phyloP scores from a whole-genome alignment of 1,140 invertebrate genomes.

The Brachionus angularis region DNA sequence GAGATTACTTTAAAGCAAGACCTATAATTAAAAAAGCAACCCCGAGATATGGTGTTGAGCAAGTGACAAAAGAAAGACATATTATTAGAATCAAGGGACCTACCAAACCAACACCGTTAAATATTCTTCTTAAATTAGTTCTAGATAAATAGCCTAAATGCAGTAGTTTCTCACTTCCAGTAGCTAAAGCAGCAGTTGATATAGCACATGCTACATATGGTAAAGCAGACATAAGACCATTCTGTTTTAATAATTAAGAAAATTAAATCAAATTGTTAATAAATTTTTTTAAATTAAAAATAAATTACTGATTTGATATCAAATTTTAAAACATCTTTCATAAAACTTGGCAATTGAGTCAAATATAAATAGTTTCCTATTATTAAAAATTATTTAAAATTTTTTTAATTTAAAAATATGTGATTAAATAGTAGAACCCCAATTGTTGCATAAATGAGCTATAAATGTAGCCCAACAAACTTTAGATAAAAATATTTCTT shows the following conservation, averaged over 20 bases:
- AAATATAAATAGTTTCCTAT: constrained; percentile 74
- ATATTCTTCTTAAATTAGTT: not conserved
- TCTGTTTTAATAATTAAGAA: not conserved
- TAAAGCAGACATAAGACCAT: not conserved
- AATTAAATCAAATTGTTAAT: not conserved
- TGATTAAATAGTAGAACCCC: constrained; percentile 62
- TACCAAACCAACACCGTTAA: not conserved
- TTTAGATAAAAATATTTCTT: constrained; percentile 68
- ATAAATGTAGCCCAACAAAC: constrained; percentile 87
- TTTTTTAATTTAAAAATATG: constrained; percentile 40
- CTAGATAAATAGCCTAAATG: not conserved
- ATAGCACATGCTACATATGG: not conserved
- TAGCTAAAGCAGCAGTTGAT: not conserved
- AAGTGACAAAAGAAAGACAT: not conserved
- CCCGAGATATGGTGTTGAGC: not conserved
- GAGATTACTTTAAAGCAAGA: not conserved
- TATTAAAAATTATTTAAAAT: not conserved
- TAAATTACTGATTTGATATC: constrained; percentile 52
- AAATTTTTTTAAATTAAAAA: not conserved
- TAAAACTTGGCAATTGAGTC: constrained; percentile 57
- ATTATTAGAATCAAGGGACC: not conserved
- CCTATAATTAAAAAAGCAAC: not conserved
- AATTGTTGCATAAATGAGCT: constrained; percentile 85
- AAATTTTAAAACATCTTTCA: constrained; percentile 57
- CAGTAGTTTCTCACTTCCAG: not conserved